These are phyloP conservation scores for Benthosema pterotum DNA, from an alignment of 2,797 vertebrate species.

Conservation along the genomic window DNA sequence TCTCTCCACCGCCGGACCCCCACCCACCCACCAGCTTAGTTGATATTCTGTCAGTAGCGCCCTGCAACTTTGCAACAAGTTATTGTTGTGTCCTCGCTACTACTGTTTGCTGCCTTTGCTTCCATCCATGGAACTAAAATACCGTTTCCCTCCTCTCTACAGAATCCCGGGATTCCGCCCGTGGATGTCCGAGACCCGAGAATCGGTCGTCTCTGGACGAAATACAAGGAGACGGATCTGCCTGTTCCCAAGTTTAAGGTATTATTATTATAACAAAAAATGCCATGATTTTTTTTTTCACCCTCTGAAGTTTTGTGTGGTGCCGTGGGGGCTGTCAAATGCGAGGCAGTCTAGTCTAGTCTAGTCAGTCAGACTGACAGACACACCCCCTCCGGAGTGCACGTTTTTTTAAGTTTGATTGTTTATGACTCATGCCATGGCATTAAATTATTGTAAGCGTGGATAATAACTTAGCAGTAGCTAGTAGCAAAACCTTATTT, in stretches of 20 bases:
- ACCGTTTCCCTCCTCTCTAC: constrained; percentile 42
- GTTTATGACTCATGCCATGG: neutral
- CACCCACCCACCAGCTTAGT: too few species aligned
- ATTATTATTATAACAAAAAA: constrained; percentile 48
- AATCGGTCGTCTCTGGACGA: constrained; percentile 97
- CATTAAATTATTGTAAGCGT: neutral
- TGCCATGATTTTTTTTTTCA: neutral
- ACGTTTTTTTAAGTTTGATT: constrained; percentile 16
- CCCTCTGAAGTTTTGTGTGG: constrained; percentile 4
- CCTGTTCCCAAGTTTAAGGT: constrained; percentile 99
- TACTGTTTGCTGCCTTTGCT: too few species aligned
- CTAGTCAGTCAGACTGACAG: too few species aligned
- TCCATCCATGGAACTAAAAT: constrained; percentile 26
- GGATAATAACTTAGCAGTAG: too few species aligned
- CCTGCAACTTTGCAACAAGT: constrained; percentile 64
- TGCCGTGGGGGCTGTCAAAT: constrained; percentile 57
- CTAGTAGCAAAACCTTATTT: neutral
- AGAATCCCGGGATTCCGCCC: constrained; percentile 93
- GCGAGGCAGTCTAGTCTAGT: constrained; percentile 45
- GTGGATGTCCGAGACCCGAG: constrained; percentile 97
- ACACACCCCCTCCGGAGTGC: constrained; percentile 69
- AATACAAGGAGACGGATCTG: constrained; percentile 95
- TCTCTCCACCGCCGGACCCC: too few species aligned
- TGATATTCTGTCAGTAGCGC: neutral
- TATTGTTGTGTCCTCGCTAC: constrained; percentile 17